These are phyloP conservation scores for Rhodophaea formosa DNA, from an alignment of 2,888 invertebrate species.

Conservation along the genomic window DNA sequence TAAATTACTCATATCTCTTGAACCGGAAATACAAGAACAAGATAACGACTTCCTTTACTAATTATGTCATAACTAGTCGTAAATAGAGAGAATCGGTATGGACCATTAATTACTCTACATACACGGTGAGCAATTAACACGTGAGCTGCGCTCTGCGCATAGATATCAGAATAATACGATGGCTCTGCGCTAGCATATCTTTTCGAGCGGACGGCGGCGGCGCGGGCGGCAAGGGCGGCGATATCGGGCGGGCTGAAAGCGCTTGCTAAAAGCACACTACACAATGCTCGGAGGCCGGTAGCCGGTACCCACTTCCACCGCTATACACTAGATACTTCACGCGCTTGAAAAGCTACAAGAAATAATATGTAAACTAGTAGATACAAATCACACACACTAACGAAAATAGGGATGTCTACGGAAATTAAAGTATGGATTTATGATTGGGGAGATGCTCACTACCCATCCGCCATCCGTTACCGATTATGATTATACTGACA, in stretches of 20 bases:
- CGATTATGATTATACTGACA: too few relatives aligned
- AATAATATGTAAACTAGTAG: neutral
- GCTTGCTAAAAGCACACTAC: conserved; percentile 43
- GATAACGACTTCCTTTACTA: neutral
- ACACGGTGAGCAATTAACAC: conserved; percentile 32
- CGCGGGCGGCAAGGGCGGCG: conserved; percentile 18
- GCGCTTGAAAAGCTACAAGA: conserved; percentile 23
- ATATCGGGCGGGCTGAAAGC: conserved; percentile 22
- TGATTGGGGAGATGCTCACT: too few relatives aligned
- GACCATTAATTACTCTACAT: conserved; percentile 28
- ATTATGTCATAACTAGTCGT: neutral
- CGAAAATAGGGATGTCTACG: too few relatives aligned
- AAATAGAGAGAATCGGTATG: conserved; percentile 1
- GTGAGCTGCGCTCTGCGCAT: conserved; percentile 30
- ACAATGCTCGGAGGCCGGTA: conserved; percentile 36
- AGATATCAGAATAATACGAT: too few relatives aligned
- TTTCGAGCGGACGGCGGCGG: conserved; percentile 35
- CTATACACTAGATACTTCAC: conserved; percentile 32
- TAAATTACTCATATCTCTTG: neutral
- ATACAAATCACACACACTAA: too few relatives aligned
- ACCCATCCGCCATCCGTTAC: too few relatives aligned
- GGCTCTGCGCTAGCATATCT: conserved; percentile 2
- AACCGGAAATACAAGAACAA: neutral
- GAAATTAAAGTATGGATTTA: too few relatives aligned
- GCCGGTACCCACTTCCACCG: conserved; percentile 33